Percentiles rank a stretch among this genome's conserved stretches.
Evolutionary conservation across 2,113 vertebrate species (phyloP).

Genomic region (Cnemophilus loriae): DNA sequence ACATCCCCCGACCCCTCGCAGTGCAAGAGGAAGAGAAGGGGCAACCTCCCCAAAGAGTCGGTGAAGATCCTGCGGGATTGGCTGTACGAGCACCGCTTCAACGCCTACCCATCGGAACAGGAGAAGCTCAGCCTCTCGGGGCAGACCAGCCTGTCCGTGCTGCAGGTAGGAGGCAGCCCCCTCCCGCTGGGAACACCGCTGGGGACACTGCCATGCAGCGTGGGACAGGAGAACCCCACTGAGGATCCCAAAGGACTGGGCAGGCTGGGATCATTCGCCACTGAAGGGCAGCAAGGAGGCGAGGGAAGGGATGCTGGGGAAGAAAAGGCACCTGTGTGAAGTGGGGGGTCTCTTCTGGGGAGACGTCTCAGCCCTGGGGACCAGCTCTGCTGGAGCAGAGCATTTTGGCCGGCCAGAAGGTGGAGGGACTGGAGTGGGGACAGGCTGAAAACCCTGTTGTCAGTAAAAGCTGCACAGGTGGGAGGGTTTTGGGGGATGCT

Average conservation of each 20-base stretch:
- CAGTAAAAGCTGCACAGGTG: not conserved
- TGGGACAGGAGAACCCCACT: not conserved
- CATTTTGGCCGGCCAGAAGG: not conserved
- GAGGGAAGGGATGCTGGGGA: not conserved
- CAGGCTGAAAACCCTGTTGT: not conserved
- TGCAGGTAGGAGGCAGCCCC: slow-evolving; percentile 80
- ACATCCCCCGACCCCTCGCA: slow-evolving; percentile 79
- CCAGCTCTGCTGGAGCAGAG: not conserved
- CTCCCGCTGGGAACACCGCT: accelerated
- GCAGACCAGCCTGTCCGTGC: slow-evolving; percentile 89
- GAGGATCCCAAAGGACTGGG: not conserved
- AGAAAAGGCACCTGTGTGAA: not conserved
- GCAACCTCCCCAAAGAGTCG: slow-evolving; percentile 94
- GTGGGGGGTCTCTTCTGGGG: no score
- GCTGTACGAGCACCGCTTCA: slow-evolving; percentile 94
- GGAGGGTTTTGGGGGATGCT: not conserved
- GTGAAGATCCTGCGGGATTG: slow-evolving; percentile 93
- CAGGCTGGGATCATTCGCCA: not conserved
- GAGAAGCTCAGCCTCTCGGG: slow-evolving; percentile 90
- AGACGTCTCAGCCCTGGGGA: not conserved
- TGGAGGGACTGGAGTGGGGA: not conserved
- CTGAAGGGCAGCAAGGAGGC: not conserved
- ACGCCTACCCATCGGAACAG: slow-evolving; percentile 94
- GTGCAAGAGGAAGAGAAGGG: slow-evolving; percentile 87
- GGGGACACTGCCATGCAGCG: not conserved